Percentiles rank a stretch among this genome's conserved stretches.
Evolutionary conservation across 1,140 invertebrate species (phyloP).

Genomic region (Dolichoris vasculosae): DNA sequence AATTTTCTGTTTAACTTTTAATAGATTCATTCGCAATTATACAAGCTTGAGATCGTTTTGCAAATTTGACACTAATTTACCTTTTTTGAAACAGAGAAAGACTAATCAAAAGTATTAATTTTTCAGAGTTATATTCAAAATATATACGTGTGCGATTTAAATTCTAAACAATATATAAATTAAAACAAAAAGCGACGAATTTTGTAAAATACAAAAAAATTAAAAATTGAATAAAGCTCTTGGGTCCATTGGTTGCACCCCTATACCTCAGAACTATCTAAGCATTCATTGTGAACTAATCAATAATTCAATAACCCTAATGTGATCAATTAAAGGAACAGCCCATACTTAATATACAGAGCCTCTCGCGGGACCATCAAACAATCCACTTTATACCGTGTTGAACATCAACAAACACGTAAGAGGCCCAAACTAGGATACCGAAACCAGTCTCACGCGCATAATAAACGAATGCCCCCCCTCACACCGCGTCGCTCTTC

Average conservation of each 20-base stretch:
- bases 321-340: slow-evolving; percentile 44
- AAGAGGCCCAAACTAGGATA: slow-evolving; percentile 26
- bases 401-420: slow-evolving; percentile 51
- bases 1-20: background rate
- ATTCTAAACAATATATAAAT: too few species aligned
- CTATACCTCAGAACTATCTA: background rate
- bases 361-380: slow-evolving; percentile 20
- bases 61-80: background rate
- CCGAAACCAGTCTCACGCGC: slow-evolving; percentile 47
- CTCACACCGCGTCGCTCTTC: background rate
- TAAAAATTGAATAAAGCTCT: too few species aligned
- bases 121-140: too few species aligned
- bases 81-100: too few species aligned
- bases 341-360: slow-evolving; percentile 21
- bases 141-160: too few species aligned
- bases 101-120: too few species aligned
- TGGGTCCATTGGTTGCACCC: background rate
- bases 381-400: slow-evolving; percentile 49
- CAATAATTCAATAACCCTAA: slow-evolving; percentile 30
- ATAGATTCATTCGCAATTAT: background rate
- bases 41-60: background rate
- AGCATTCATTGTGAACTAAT: background rate
- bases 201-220: too few species aligned
- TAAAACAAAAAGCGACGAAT: too few species aligned
- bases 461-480: slow-evolving; percentile 34